Base-by-base conservation (phyloP, 2,113 vertebrate species). In the Polypterus senegalus region DNA sequence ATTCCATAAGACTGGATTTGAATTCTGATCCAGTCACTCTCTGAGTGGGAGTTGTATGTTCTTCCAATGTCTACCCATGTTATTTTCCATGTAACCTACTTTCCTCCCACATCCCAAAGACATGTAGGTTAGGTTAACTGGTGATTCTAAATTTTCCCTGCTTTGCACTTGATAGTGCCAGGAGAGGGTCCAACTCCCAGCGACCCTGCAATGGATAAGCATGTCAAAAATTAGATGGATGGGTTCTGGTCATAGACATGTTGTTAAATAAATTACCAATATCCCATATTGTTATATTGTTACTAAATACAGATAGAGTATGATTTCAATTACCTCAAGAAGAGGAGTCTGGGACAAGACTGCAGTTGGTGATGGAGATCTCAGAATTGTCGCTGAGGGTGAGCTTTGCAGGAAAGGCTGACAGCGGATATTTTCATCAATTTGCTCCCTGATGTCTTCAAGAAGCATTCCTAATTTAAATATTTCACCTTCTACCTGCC, bases 401-500 rank as follows among this genome's bases (percentile, higher is more conserved):
- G 74, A 74, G 7, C 63, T 68, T 4, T 76, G 76, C 46, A 69
- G 69, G 64, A 72, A 77, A 62, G 81, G 68, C 62, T 76, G 75
- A 60, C 63, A 71, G 27, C 51, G 60, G 61, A 74, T 60, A 11
- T 81, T 78, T 78, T 70, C 75, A 66, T 88, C 77, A 1, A 78
- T 84, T 77, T 87, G 79, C 70, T 92, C 88, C 67, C 88, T 83
- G 53, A 91, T 78, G 62, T 88, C 85, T 72, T 91, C 89, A 68
- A 93, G 85, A 43, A 83, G 67, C 80, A 84, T 89, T 57, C 89
- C 89, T 72, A 92, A 79, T 70, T 78, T 88, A 70, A 92, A 92
- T 70, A 93, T 89, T 74, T 88, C 77, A 61, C 89, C 87, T 76
- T 95, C 93, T 59, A 89, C 72, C 69, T 79, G 77, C 76, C 94